Conservation (phyloP, 2,113 vertebrate species). For the Nothocercus julius region DNA sequence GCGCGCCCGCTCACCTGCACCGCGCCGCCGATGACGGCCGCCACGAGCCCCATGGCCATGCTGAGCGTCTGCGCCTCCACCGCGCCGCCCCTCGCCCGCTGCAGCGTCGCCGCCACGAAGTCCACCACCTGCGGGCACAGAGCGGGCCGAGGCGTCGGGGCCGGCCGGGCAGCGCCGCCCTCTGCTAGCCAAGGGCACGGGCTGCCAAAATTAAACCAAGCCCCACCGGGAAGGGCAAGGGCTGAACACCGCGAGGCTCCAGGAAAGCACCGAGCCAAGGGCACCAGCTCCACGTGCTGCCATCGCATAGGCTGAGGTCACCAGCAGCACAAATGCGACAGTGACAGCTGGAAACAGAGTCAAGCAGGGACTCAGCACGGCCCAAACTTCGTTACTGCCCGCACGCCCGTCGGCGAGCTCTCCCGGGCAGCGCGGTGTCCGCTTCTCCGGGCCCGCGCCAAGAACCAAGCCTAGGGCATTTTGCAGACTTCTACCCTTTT, state of each 20-base stretch:
- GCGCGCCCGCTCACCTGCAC: conserved; percentile 77
- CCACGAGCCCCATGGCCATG: conserved; percentile 92
- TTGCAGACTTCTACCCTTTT: background rate
- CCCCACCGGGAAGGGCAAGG: rapidly evolving
- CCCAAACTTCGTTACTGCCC: background rate
- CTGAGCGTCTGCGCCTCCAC: conserved; percentile 89
- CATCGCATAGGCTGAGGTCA: background rate
- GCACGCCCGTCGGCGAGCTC: rapidly evolving
- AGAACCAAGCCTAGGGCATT: background rate
- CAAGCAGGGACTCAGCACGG: rapidly evolving
- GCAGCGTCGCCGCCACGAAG: conserved; percentile 85
- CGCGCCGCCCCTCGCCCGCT: conserved; percentile 69
- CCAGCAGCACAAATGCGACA: background rate
- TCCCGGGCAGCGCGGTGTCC: background rate
- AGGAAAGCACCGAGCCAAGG: background rate
- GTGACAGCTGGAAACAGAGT: rapidly evolving
- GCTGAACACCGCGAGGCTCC: rapidly evolving
- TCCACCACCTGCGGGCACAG: conserved; percentile 82
- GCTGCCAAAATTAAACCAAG: rapidly evolving
- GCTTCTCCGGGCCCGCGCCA: background rate
- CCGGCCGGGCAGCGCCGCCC: background rate
- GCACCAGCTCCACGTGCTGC: background rate
- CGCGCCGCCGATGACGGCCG: conserved; percentile 85
- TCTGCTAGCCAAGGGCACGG: background rate
- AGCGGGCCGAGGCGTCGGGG: background rate